phyloP scores from a whole-genome alignment of 1,140 invertebrate species.

The Saxidomus purpurata region DNA sequence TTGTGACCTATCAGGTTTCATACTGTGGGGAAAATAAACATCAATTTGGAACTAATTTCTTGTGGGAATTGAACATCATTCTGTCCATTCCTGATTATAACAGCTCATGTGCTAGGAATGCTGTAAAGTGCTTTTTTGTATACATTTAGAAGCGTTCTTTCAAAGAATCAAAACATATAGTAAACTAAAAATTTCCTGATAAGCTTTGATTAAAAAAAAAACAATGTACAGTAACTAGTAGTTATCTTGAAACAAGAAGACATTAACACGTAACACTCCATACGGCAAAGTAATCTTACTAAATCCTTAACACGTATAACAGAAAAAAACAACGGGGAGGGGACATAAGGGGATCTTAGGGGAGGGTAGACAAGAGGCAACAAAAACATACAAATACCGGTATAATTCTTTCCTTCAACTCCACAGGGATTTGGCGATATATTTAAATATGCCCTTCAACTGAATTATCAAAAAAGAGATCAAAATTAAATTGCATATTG shows the following conservation, averaged over 20 bases:
- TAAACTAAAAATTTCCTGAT: not conserved
- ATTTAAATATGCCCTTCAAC: no score
- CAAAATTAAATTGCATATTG: not conserved
- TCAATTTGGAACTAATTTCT: no score
- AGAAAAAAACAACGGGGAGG: constrained; percentile 1
- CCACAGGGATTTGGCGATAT: not conserved
- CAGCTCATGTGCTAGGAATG: no score
- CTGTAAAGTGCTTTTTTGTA: no score
- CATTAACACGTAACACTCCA: not conserved
- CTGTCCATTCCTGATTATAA: no score
- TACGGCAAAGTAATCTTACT: not conserved
- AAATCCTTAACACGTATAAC: not conserved
- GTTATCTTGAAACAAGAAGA: not conserved
- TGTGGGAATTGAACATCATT: no score
- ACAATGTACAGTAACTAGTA: not conserved
- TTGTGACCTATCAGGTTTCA: not conserved
- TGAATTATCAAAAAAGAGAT: not conserved
- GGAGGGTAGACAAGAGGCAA: not conserved
- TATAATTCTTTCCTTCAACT: not conserved
- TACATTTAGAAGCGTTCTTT: no score
- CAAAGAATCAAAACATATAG: not conserved
- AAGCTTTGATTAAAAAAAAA: not conserved
- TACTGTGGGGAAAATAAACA: no score
- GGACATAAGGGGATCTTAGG: not conserved
- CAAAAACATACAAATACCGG: not conserved